Base-by-base conservation (phyloP, 2,888 invertebrate species). In the Corythucha ciliata region DNA sequence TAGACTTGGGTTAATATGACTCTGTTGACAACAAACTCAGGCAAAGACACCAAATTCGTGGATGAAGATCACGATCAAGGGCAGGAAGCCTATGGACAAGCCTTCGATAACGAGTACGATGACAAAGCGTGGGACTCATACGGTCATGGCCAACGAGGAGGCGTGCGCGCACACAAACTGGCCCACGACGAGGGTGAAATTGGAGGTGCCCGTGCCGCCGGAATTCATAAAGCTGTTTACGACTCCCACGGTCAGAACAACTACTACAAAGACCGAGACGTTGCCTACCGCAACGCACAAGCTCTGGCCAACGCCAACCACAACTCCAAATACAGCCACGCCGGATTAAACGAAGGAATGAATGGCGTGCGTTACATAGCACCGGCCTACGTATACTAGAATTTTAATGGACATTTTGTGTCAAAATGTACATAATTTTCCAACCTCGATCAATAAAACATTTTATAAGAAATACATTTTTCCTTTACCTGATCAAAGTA, bases 401-500 rank as follows among this genome's bases (percentile, higher is more conserved):
- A 5, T 10, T 29, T 29, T 29, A 8, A 29, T 34, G 34, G 14
- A 34, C 5, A 34, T 7, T 7, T 34, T 34, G 18, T 16, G 34
- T 18, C 14, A 34, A 16, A 29, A 29, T 29, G 12, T 29, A 29
- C 8, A 10, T 10, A 29, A 12, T 29, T 10, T 29, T 29, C 12
- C 10, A 29, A 29, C 8, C 29, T 10, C 29, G n/a, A n/a, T n/a
- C n/a, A n/a, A n/a, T n/a, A n/a, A n/a, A n/a, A n/a, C n/a, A n/a
- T n/a, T n/a, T n/a, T n/a, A n/a, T n/a, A n/a, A n/a, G n/a, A n/a
- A n/a, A n/a, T n/a, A n/a, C n/a, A n/a, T n/a, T n/a, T n/a, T n/a
- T 29, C 29, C 4, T 21, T 37, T 63, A 87, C 88, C 77, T 94
- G 91, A 72, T 97, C 93, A 67, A 91, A 83, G 70, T 94, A 96